A percentile compares a stretch with the other conserved stretches of the same genome.
Conservation (phyloP, 1,140 invertebrate genomes). For the Psix sp. region DNA sequence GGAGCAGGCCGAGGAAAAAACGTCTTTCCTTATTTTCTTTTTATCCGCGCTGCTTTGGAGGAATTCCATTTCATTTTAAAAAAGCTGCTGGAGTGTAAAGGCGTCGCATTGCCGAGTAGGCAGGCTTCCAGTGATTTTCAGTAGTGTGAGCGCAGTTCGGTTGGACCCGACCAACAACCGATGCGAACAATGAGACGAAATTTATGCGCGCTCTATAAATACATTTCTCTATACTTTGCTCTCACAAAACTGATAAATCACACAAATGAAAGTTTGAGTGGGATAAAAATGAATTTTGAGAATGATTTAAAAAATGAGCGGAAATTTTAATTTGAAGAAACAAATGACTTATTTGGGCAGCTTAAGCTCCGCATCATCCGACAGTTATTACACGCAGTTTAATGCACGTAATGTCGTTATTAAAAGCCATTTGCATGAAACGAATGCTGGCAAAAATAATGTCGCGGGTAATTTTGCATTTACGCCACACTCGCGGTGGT, state of each 20-base stretch:
- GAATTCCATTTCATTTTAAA: constrained; percentile 61
- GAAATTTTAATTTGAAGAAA: too few relatives aligned
- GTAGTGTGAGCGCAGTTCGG: constrained; percentile 43
- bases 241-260: neutral
- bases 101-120: constrained; percentile 57
- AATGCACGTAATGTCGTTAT: constrained; percentile 36
- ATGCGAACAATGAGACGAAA: constrained; percentile 39
- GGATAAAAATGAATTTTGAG: neutral
- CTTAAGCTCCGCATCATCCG: constrained; percentile 8
- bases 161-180: constrained; percentile 38
- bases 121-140: constrained; percentile 58
- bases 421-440: constrained; percentile 49
- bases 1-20: constrained; percentile 16
- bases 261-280: neutral
- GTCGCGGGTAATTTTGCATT: constrained; percentile 42
- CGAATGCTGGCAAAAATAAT: constrained; percentile 39
- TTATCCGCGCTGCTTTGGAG: constrained; percentile 53
- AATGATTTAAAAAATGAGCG: neutral
- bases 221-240: too few relatives aligned
- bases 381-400: constrained; percentile 36
- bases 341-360: too few relatives aligned
- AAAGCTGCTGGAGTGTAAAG: constrained; percentile 58
- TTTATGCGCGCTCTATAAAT: constrained; percentile 21
- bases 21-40: constrained; percentile 55
- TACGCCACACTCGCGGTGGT: constrained; percentile 5